Evolutionary conservation across 2,113 vertebrate species (phyloP), one percentile per base, ranked within the genome.

Genomic region (Pangasianodon gigas): DNA sequence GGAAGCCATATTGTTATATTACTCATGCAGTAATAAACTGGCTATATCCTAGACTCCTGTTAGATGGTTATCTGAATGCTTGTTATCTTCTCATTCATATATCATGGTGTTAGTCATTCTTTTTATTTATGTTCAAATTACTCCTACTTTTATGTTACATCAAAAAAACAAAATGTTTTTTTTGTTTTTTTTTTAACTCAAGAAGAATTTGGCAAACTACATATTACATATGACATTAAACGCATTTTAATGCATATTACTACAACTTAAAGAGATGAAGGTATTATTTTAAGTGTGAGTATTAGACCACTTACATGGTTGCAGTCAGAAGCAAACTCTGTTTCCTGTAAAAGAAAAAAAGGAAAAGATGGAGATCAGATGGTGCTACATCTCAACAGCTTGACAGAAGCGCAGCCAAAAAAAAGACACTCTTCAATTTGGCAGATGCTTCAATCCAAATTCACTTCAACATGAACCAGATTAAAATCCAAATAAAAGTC

Each of bases 301-400:
- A 91, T 52, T 92, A 89, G 89, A 91, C 84, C 93, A 99, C 98
- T 99, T 96, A 99, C 98, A n/a, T 99, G 98, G 94, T 98, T 98
- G 94, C 98, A 99, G 94, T 97, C 97, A 41, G 97, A 95, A 90
- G 97, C 96, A 77, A 99, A 97, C 88, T 99, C 98, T 56, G 95
- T 97, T 91, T 99, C 97, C 95, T 98, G 96, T 95, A 97, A 94
- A 75, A 93, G 91, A 86, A 62, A 67, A 58, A 89, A 60, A 62
- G 8, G 18, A 74, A 75, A 32, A 89, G 0, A 84, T 44, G 44
- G 29, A 46, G n/a, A 7, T 60, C 5, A 89, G 82, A 85, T n/a
- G 18, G 82, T 32, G 19, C 37, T 14, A 13, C 14, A 62, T 56
- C 52, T 58, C 51, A 87, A 44, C 29, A 86, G 85, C 46, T 74